Conservation (phyloP, 2,113 vertebrate species). For the Xenus cinereus region DNA sequence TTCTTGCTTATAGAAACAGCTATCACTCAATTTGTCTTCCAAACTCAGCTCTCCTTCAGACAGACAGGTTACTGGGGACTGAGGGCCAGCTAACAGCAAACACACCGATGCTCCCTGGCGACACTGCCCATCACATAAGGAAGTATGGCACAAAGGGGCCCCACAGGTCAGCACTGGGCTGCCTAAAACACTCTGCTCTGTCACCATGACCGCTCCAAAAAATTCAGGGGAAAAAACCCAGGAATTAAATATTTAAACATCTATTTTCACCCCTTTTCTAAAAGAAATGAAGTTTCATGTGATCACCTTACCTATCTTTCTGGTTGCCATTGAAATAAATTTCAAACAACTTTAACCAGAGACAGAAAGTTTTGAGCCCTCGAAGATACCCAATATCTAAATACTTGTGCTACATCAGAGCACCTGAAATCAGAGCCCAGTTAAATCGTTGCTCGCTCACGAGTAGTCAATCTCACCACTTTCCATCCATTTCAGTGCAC, state of each 20-base stretch:
- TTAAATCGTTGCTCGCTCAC: not conserved
- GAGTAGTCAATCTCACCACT: not conserved
- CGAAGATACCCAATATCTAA: not conserved
- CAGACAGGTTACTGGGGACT: not conserved
- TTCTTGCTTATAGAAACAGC: not conserved
- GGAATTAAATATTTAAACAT: not conserved
- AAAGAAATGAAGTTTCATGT: not conserved
- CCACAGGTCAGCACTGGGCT: not conserved
- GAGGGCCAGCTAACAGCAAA: not conserved
- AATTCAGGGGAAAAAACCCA: fast-evolving
- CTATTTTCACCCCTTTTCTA: not conserved
- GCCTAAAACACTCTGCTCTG: not conserved
- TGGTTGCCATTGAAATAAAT: not conserved
- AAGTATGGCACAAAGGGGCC: fast-evolving
- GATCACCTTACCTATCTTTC: not conserved
- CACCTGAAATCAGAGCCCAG: not conserved
- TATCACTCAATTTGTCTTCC: not conserved
- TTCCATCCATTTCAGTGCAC: not conserved
- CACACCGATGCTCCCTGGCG: not conserved
- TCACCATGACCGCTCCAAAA: not conserved
- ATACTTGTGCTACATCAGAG: not conserved
- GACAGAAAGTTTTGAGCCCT: not conserved
- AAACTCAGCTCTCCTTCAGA: not conserved
- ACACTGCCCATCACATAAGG: not conserved
- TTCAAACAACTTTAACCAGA: not conserved